phyloP scores from a whole-genome alignment of 30 jellyfish, hydroid and myxozoan genomes.

The Nemopilema nomurai region DNA sequence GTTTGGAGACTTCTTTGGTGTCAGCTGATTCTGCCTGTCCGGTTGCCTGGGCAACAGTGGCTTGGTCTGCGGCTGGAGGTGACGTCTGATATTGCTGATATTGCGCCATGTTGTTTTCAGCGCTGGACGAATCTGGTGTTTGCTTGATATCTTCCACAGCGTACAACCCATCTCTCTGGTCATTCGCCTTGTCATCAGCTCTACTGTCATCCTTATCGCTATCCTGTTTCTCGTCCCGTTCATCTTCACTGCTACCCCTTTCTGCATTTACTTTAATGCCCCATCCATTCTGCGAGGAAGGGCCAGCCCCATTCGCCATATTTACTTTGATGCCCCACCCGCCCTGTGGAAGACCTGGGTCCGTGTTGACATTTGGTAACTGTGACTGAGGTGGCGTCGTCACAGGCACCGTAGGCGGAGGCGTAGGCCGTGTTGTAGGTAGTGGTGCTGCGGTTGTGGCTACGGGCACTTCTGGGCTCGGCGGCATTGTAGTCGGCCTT shows the following conservation, averaged over 20 bases:
- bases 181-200: conserved; percentile 2
- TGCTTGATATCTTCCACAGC: conserved; percentile 48
- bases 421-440: conserved; percentile 38
- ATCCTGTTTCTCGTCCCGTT: conserved; percentile 18
- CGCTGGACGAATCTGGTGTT: background rate
- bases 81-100: background rate
- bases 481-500: conserved; percentile 8
- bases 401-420: conserved; percentile 56
- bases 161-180: conserved; percentile 26
- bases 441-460: conserved; percentile 17
- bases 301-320: background rate
- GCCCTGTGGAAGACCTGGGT: conserved; percentile 12
- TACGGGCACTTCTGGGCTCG: conserved; percentile 14
- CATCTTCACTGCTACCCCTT: background rate
- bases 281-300: background rate
- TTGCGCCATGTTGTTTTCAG: background rate
- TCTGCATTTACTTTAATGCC: background rate
- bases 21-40: background rate
- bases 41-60: conserved; percentile 7
- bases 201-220: conserved; percentile 15
- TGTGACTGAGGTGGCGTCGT: conserved; percentile 62
- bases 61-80: background rate
- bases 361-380: conserved; percentile 44
- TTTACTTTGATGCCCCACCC: conserved; percentile 38
- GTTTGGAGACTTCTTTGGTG: background rate